Conservation (phyloP, 2,113 vertebrate species). For the Pangasianodon gigas region DNA sequence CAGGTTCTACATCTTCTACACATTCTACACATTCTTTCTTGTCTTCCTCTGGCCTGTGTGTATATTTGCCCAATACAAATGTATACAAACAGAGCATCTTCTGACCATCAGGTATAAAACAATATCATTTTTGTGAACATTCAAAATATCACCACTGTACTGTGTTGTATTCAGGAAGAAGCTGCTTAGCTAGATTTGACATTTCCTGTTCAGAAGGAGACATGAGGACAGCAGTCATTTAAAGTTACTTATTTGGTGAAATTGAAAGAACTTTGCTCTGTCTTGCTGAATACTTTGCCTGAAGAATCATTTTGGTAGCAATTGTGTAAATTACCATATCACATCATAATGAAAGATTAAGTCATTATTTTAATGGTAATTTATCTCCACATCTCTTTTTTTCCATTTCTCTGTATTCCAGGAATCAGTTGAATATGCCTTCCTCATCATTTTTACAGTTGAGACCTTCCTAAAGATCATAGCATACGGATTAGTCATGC, state of each 20-base stretch:
- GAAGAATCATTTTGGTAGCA: not conserved
- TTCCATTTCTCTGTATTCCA: constrained; percentile 68
- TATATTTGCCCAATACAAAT: not conserved
- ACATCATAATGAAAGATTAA: not conserved
- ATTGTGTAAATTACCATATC: not conserved
- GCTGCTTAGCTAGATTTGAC: not conserved
- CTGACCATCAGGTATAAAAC: no score
- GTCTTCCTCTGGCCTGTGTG: not conserved
- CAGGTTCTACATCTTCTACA: no score
- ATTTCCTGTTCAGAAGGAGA: not conserved
- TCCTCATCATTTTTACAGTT: constrained; percentile 99
- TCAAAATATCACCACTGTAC: not conserved
- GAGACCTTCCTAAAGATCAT: constrained; percentile 99
- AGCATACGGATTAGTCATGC: constrained; percentile 97
- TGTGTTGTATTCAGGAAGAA: not conserved
- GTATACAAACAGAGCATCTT: no score
- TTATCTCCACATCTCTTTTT: not conserved
- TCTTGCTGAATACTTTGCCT: not conserved
- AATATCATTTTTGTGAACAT: no score
- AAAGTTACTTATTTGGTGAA: not conserved
- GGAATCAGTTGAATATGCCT: constrained; percentile 99
- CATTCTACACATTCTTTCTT: no score
- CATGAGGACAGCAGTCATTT: not conserved
- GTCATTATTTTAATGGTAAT: not conserved
- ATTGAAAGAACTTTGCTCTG: not conserved